phyloP scores from a whole-genome alignment of 1,140 invertebrate genomes.

The Apis florea region DNA sequence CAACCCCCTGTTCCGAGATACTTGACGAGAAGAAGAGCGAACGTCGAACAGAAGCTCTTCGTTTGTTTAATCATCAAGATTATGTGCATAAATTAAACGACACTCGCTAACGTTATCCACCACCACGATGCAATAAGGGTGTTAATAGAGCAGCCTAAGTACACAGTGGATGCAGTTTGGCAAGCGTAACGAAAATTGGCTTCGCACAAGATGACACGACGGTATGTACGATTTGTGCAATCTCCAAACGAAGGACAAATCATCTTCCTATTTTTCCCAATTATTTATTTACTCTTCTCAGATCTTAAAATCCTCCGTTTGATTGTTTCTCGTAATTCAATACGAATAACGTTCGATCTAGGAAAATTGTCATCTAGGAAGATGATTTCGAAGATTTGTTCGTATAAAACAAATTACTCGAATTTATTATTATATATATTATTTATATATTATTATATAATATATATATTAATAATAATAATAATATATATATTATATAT shows the following conservation, averaged over 20 bases:
- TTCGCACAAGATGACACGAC: not conserved
- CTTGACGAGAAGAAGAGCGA: not conserved
- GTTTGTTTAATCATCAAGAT: constrained; percentile 33
- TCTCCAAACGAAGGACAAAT: not conserved
- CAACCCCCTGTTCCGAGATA: not conserved
- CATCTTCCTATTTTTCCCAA: no score
- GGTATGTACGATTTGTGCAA: not conserved
- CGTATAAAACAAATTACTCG: no score
- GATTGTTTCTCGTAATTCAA: no score
- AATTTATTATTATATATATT: no score
- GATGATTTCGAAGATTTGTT: no score
- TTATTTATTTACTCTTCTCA: no score
- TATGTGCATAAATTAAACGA: constrained; percentile 46
- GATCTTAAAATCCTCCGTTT: no score
- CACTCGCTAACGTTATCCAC: constrained; percentile 2
- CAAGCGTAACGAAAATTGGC: constrained; percentile 33
- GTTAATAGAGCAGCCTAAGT: constrained; percentile 44
- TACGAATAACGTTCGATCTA: no score
- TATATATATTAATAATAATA: no score
- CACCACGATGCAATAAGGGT: constrained; percentile 20
- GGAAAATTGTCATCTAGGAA: no score
- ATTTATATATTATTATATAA: no score
- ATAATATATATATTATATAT: no score
- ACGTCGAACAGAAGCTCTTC: not conserved
- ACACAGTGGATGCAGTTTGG: not conserved